Evolutionary conservation across 1,140 invertebrate genomes (phyloP), one percentile per base, ranked within the genome.

Genomic region (Heliconius himera): DNA sequence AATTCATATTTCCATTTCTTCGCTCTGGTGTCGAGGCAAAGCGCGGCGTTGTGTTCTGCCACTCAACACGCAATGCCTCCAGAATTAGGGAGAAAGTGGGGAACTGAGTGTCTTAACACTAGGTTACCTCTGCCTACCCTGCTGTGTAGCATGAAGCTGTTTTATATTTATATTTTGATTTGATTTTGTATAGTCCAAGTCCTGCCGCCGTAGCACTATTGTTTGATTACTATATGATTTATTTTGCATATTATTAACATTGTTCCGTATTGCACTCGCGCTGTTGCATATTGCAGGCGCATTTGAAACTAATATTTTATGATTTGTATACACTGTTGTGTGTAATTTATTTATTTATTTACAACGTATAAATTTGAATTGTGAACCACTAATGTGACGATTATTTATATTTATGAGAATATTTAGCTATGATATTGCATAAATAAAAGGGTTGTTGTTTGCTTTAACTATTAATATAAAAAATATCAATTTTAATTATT

Each of bases 201-300:
- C 9, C 54, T 49, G 29, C 66, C 29, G 18, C 22, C 29, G 41
- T 29, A 22, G 56, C 41, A 54, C 41, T 38, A 79, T 79, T 74
- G 56, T 78, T 78, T 73, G 78, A 49, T 74, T 70, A 41, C 22
- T 79, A 56, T 73, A 74, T 79, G 77, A 79, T 74, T 36, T 79
- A 46, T 79, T 76, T 78, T 74, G 77, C 72, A 73, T 78, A 13
- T 66, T 29, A 66, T 29, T 66, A 66, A 66, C 56, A 75, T 79
- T 79, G 78, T 79, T 70, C 54, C 29, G 22, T 0, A 66, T 26
- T 66, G 22, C 56, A 66, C 3, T 16, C 56, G 56, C 56, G 22
- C 22, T 66, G 9, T 29, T 66, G 56, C 56, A 66, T 66, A 66
- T 66, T 66, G 56, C 56, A 66, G 13, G 56, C 56, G 56, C 56